Evolutionary conservation across 2,888 invertebrate species (phyloP), one percentile per base, ranked within the genome.

Genomic region (Mamestra brassicae): DNA sequence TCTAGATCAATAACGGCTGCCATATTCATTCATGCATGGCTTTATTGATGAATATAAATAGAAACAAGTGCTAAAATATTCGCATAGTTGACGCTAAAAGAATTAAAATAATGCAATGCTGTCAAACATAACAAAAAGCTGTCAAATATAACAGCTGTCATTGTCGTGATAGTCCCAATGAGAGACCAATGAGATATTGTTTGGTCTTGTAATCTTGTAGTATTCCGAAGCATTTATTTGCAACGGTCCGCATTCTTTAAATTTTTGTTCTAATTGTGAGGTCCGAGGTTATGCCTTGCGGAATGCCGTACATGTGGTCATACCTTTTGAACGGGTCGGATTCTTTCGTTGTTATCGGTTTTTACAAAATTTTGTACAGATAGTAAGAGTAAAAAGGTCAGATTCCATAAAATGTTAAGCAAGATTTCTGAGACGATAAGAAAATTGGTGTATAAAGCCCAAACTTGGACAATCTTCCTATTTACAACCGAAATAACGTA

Each of bases 241-340:
- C 84, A 84, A 76, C 74, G 62, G 70, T 62, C 62, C 45, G 82
- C 85, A 89, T 89, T 87, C 81, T 76, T 75, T 17, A 74, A 68
- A 82, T 87, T 81, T 85, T 85, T 85, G 60, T 74, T 72, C 70
- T 74, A 75, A 85, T 83, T 71, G 70, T 62, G 77, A 72, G 70
- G 78, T 67, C 78, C 65, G 38, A 38, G 62, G 47, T 77, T 47
- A 58, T 66, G 66, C 66, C 42, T 71, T 75, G 66, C 42, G 55
- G 71, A 66, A 75, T 77, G 38, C 54, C 36, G 42, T 65, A 38
- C 57, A 63, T 55, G 62, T 54, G 36, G 36, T 15, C 42, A n/a
- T 55, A 52, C 38, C 54, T 76, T 77, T 83, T 71, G 54, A 62
- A 63, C 42, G 38, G 7, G 10, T 67, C 26, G 55, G 47, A 68